A percentile compares a stretch with the other conserved stretches of the same genome.
Evolutionary conservation across 2,113 vertebrate genomes (phyloP).

Genomic region (Lamprologus ornatipinnis): DNA sequence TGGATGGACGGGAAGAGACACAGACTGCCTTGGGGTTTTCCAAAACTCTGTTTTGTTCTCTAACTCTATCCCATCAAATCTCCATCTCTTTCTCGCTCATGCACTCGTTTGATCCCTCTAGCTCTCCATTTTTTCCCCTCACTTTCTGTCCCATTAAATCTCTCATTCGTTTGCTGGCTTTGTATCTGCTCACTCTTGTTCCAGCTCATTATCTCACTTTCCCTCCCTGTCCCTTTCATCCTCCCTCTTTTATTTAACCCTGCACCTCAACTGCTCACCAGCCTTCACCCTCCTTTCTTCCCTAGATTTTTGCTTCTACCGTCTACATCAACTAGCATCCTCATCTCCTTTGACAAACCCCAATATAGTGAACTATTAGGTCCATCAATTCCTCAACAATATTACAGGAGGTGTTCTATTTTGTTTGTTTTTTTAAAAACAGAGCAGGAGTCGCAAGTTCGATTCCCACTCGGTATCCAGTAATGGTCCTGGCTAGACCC

Average conservation of each 20-base stretch:
- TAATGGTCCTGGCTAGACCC: background rate
- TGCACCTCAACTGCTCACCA: background rate
- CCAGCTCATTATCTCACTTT: slow-evolving; percentile 12
- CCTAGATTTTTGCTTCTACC: background rate
- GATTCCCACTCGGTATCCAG: background rate
- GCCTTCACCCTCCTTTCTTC: background rate
- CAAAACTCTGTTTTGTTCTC: background rate
- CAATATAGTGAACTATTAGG: background rate
- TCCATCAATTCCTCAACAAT: background rate
- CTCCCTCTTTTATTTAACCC: background rate
- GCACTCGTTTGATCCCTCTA: background rate
- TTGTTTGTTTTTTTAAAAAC: background rate
- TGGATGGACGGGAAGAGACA: background rate
- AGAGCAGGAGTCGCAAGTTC: background rate
- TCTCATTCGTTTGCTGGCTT: background rate
- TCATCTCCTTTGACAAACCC: background rate
- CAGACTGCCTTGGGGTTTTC: background rate
- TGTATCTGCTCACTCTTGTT: background rate
- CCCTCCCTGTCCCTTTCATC: background rate
- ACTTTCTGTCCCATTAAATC: slow-evolving; percentile 18
- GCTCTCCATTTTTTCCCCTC: background rate
- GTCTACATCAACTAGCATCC: background rate
- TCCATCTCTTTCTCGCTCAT: background rate
- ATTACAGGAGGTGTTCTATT: background rate
- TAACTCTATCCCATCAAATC: background rate